These are phyloP conservation scores for Macrosiphum euphorbiae DNA, from an alignment of 2,888 invertebrate genomes.

Conservation along the genomic window DNA sequence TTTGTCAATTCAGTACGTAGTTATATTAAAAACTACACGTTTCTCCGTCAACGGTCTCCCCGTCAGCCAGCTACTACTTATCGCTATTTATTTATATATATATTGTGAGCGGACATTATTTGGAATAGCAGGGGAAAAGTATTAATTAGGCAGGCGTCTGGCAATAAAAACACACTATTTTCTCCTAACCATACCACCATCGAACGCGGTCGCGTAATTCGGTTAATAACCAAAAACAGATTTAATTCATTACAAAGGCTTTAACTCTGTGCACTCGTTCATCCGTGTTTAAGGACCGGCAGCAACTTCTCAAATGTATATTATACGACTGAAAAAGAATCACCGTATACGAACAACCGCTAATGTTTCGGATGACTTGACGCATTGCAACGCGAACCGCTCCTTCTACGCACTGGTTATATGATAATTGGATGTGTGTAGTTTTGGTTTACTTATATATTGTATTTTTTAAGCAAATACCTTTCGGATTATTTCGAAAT, in stretches of 20 bases:
- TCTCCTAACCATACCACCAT: not conserved
- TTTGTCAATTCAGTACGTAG: conserved; percentile 1
- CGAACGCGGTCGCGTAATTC: conserved; percentile 35
- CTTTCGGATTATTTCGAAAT: not conserved
- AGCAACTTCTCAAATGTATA: conserved; percentile 37
- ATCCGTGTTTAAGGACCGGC: conserved; percentile 47
- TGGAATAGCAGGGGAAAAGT: not conserved
- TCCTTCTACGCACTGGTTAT: not conserved
- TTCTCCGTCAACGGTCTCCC: not conserved
- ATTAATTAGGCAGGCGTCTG: conserved; percentile 49
- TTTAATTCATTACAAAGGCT: conserved; percentile 57
- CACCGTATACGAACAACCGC: not conserved
- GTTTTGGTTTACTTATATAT: not conserved
- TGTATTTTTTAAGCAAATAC: not conserved
- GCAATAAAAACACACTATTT: conserved; percentile 51
- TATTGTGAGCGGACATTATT: not conserved
- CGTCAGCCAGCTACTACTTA: not conserved
- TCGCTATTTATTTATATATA: not conserved
- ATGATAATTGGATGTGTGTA: not conserved
- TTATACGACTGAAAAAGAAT: conserved; percentile 34
- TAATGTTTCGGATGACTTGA: conserved; percentile 51
- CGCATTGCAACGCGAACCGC: conserved; percentile 18
- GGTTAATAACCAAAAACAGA: conserved; percentile 60
- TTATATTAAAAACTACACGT: conserved; percentile 53
- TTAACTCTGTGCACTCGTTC: conserved; percentile 31